Conservation (phyloP, 2,797 vertebrate species). For the Octomys mimax region DNA sequence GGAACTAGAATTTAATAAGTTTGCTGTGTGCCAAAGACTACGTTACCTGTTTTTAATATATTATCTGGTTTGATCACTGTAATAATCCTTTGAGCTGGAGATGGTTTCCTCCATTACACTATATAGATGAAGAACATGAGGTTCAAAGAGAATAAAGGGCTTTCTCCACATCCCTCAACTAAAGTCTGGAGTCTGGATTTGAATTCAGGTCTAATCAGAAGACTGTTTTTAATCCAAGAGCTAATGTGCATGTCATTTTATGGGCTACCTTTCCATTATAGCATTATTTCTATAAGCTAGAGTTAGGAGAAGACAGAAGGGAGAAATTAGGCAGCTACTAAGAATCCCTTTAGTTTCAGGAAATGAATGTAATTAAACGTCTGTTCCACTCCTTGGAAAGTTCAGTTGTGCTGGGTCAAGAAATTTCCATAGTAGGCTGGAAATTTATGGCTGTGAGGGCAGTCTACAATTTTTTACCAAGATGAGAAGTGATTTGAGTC, state of each 20-base stretch:
- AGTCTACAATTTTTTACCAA: constrained; percentile 66
- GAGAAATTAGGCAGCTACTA: background rate
- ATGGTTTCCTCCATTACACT: background rate
- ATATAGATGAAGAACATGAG: constrained; percentile 5
- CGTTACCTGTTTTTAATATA: background rate
- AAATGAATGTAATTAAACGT: constrained; percentile 30
- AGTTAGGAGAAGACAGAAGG: background rate
- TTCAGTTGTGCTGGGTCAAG: background rate
- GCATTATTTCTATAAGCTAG: background rate
- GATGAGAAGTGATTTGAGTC: constrained; percentile 33
- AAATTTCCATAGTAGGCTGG: constrained; percentile 7
- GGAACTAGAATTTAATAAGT: background rate
- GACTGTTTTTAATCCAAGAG: background rate
- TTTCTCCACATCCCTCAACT: background rate
- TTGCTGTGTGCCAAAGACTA: background rate
- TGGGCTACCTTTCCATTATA: background rate
- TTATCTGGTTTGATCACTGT: constrained; percentile 24
- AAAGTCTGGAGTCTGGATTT: background rate
- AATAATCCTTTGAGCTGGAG: background rate
- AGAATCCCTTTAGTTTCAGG: background rate
- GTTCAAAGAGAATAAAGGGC: background rate
- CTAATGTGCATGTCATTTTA: background rate
- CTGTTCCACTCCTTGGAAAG: constrained; percentile 24
- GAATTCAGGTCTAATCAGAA: constrained; percentile 12
- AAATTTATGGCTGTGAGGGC: constrained; percentile 54